These are phyloP conservation scores for Dromius quadrimaculatus DNA, from an alignment of 2,888 invertebrate genomes.

Conservation along the genomic window DNA sequence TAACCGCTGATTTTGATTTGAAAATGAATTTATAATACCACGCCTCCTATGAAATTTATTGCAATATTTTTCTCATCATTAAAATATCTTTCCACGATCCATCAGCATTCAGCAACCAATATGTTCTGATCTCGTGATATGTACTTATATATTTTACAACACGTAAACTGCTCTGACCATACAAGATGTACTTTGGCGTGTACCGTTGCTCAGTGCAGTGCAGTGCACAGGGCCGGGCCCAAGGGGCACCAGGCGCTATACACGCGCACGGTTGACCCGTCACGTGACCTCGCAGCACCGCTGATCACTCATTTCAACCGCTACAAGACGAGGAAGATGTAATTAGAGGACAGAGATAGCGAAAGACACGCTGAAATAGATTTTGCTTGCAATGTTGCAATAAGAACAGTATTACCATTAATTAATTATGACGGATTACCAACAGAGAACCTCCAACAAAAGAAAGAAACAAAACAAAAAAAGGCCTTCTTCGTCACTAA, in stretches of 20 bases:
- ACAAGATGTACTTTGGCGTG: not conserved
- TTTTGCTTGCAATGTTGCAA: no score
- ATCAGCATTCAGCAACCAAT: slow-evolving; percentile 23
- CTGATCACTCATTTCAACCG: slow-evolving; percentile 11
- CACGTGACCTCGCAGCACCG: slow-evolving; percentile 1
- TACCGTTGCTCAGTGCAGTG: not conserved
- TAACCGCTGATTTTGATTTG: no score
- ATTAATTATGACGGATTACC: no score
- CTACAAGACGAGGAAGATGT: slow-evolving; percentile 1
- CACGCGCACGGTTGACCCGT: slow-evolving; percentile 13
- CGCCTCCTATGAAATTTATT: no score
- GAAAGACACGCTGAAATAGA: no score
- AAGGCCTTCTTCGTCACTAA: no score
- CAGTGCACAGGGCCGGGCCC: slow-evolving; percentile 9
- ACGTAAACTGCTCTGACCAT: slow-evolving; percentile 3
- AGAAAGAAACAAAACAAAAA: no score
- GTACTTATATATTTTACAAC: slow-evolving; percentile 21
- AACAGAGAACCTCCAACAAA: no score
- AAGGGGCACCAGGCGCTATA: not conserved
- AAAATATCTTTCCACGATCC: not conserved
- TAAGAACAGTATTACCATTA: no score
- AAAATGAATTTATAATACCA: no score
- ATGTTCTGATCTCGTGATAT: slow-evolving; percentile 27
- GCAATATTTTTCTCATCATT: no score
- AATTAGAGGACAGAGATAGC: not conserved